Evolutionary conservation across 2,113 vertebrate genomes (phyloP).

Genomic region (Shinisaurus crocodilurus): DNA sequence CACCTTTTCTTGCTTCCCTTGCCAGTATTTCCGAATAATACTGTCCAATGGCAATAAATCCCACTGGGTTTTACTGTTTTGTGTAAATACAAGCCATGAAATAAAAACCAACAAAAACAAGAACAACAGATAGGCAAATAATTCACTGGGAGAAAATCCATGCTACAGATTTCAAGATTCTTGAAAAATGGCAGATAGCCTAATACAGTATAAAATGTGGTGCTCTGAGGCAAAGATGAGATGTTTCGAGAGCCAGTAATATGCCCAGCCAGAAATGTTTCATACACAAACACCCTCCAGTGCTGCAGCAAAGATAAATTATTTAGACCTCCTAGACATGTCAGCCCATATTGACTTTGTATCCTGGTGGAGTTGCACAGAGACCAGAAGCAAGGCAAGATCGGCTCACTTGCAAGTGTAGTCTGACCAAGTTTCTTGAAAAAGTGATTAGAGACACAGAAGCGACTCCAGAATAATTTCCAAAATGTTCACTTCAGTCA

Average conservation of each 20-base stretch:
- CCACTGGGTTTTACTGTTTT: background rate
- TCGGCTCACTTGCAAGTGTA: background rate
- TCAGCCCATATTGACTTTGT: background rate
- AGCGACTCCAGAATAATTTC: background rate
- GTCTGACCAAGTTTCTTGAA: background rate
- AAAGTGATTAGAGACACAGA: background rate
- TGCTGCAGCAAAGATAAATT: slow-evolving; percentile 19
- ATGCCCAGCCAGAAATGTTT: slow-evolving; percentile 2
- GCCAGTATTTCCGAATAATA: background rate
- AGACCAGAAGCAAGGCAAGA: slow-evolving; percentile 1
- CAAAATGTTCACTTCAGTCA: background rate
- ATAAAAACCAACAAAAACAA: background rate
- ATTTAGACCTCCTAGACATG: slow-evolving; percentile 14
- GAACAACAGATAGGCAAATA: background rate
- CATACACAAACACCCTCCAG: background rate
- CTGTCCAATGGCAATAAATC: background rate
- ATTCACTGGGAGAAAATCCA: background rate
- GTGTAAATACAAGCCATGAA: background rate
- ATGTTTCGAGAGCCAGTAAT: slow-evolving; percentile 3
- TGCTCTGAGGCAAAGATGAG: slow-evolving; percentile 5
- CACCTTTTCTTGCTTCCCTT: background rate
- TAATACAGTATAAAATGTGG: background rate
- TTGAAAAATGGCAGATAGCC: background rate
- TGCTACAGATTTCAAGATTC: background rate
- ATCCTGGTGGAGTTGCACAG: background rate